Base-by-base conservation (phyloP, 2,888 invertebrate genomes). In the Carcina quercana region DNA sequence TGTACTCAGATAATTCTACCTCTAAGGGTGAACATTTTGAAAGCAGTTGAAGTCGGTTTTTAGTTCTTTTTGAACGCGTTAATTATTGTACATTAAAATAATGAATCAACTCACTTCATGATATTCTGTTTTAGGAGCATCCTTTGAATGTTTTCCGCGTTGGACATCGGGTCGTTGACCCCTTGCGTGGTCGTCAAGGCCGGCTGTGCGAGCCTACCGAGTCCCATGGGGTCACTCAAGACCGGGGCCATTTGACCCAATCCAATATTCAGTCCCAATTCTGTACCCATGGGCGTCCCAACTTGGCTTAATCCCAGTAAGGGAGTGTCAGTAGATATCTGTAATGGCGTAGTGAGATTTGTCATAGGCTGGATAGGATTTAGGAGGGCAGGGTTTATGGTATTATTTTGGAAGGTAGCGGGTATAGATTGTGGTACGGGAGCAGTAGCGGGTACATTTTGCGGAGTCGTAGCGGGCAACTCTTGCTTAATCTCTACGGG, bases 81-180 rank as follows among this genome's bases (percentile, higher is more conserved):
- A n/a, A n/a, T 17, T 17, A 25, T 24, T 26, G 15, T 8, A 25
- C n/a, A 19, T 3, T 15, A 26, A 20, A 25, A n/a, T 7, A 5
- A 17, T n/a, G 12, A 22, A 17, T n/a, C 5, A 21, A 65, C 78
- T 74, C 17, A 85, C 85, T 79, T 83, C 61, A 82, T 80, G 41
- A 84, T 80, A 49, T 83, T 84, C 51, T 85, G 85, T 32, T 84
- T 84, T 32, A 84, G 50, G 45, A 85, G 49, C 83, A 85, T 84
- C 54, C 83, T 59, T 50, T 84, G 82, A 24, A 84, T 74, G 40
- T 82, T 83, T 42, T 85, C 83, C 1, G 75, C 65, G 37, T 75
- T 79, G 11, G 74, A 66, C 51, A 68, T 25, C 5, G 58, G 34
- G 8, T 70, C 70, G 0, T 34, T 47, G 6, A 50, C 44, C 5